Conservation (phyloP, 2,797 vertebrate species). For the Pantherophis alleghaniensis region DNA sequence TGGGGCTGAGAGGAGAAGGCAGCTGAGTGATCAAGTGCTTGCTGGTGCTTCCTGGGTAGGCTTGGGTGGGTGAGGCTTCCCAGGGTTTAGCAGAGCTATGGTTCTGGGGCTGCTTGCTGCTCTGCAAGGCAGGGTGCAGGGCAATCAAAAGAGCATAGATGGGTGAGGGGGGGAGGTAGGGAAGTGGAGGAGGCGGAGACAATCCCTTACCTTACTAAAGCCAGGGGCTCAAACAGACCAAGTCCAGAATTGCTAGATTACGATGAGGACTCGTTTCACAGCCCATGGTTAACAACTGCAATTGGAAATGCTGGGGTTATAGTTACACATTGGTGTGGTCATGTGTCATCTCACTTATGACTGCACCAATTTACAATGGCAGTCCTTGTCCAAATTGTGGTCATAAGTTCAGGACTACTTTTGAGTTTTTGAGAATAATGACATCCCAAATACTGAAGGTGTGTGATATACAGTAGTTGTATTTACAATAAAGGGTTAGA, state of each 20-base stretch:
- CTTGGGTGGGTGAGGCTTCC: not conserved
- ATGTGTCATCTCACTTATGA: not conserved
- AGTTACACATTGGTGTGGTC: not conserved
- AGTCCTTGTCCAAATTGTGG: too few species aligned
- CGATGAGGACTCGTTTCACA: not conserved
- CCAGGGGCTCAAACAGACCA: not conserved
- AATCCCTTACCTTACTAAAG: not conserved
- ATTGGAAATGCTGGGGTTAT: not conserved
- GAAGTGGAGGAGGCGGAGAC: too few species aligned
- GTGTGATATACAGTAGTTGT: not conserved
- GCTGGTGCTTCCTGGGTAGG: not conserved
- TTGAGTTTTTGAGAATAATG: not conserved
- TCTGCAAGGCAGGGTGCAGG: not conserved
- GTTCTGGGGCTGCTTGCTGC: not conserved
- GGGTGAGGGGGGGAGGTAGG: too few species aligned
- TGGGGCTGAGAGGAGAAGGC: not conserved
- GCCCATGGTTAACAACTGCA: not conserved
- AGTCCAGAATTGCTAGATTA: not conserved
- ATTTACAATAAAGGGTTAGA: not conserved
- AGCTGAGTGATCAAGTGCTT: not conserved
- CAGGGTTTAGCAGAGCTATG: not conserved
- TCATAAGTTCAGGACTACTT: too few species aligned
- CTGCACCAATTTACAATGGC: not conserved
- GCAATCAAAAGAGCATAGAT: not conserved
- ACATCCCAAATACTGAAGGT: not conserved